phyloP scores from a whole-genome alignment of 1,140 invertebrate genomes.

The Neodiprion lecontei region DNA sequence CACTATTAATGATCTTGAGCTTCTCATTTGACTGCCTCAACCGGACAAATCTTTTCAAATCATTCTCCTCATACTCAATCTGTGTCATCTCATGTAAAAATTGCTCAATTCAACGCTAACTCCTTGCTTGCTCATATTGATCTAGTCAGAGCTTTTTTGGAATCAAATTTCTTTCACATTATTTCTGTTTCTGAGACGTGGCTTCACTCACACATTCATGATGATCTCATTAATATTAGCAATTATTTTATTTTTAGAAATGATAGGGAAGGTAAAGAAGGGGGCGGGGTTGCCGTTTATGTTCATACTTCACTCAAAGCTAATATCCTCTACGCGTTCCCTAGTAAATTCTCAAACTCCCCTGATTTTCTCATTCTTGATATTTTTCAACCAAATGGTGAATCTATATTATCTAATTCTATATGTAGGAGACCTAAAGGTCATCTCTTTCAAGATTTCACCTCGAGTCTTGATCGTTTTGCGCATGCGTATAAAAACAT shows the following conservation, averaged over 20 bases:
- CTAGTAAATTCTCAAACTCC: not conserved
- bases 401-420: not conserved
- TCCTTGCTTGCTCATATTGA: not conserved
- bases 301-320: not conserved
- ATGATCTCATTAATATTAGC: not conserved
- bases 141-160: not conserved
- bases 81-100: too few relatives aligned
- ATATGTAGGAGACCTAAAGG: not conserved
- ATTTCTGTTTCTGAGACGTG: not conserved
- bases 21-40: too few relatives aligned
- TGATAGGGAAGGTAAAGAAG: not conserved
- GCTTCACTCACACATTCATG: not conserved
- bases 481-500: too few relatives aligned
- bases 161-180: not conserved
- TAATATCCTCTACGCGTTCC: not conserved
- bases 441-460: not conserved
- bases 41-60: too few relatives aligned
- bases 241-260: not conserved
- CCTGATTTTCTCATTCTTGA: not conserved
- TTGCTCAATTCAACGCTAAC: not conserved
- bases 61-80: too few relatives aligned
- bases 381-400: not conserved
- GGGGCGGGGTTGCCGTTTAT: not conserved
- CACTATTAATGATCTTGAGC: too few relatives aligned
- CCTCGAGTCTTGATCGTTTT: too few relatives aligned